phyloP scores from a whole-genome alignment of 2,797 vertebrate genomes.

The Lutjanus campechanus region DNA sequence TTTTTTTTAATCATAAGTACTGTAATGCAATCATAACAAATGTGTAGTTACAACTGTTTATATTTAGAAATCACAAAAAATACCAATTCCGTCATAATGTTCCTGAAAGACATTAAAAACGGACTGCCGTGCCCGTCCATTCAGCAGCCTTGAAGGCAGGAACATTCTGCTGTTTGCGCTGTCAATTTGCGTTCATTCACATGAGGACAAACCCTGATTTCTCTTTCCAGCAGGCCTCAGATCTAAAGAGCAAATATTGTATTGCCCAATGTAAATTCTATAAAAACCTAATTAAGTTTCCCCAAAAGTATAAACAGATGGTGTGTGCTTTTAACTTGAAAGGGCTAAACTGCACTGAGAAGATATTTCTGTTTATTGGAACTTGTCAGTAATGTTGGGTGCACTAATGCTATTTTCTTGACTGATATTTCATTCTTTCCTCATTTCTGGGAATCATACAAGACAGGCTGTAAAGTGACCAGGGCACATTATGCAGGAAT shows the following conservation, averaged over 20 bases:
- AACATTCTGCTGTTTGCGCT: background rate
- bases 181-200: background rate
- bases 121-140: too few relatives aligned
- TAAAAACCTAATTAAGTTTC: background rate
- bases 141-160: background rate
- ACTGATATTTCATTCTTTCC: background rate
- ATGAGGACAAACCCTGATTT: background rate
- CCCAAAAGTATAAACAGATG: background rate
- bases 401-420: background rate
- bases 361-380: background rate
- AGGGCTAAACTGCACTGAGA: background rate
- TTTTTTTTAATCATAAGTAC: too few relatives aligned
- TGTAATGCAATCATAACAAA: too few relatives aligned
- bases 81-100: too few relatives aligned
- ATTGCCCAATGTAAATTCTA: background rate
- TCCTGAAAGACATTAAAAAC: too few relatives aligned
- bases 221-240: constrained; percentile 1
- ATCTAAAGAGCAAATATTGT: background rate
- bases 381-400: background rate
- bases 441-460: background rate
- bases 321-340: constrained; percentile 8
- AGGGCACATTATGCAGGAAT: background rate
- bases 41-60: too few relatives aligned
- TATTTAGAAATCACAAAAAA: too few relatives aligned
- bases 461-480: background rate